Percentiles rank a stretch among this genome's conserved stretches.
phyloP scores from a whole-genome alignment of 53 echinoderm and acorn worm genomes.

The Apostichopus leukothele region DNA sequence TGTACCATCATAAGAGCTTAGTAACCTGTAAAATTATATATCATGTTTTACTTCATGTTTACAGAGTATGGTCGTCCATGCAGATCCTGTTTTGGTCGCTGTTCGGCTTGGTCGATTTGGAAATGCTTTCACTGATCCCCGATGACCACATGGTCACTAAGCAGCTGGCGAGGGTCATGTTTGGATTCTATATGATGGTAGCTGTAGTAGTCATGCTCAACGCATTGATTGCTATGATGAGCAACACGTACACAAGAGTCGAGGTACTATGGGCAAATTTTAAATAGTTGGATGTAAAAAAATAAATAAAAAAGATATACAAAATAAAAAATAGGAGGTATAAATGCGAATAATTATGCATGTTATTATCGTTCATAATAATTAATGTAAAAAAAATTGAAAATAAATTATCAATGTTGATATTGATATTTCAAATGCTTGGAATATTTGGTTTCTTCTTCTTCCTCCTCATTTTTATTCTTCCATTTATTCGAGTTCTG shows the following conservation, averaged over 20 bases:
- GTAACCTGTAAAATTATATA: no score
- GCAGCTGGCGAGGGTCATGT: conserved; percentile 75
- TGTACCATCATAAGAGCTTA: not conserved
- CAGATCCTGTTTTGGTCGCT: conserved; percentile 91
- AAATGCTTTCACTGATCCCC: conserved; percentile 59
- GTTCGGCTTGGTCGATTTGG: conserved; percentile 76
- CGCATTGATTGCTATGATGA: conserved; percentile 97
- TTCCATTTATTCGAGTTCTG: no score
- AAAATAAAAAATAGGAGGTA: not conserved
- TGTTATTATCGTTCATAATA: no score
- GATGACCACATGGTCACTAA: conserved; percentile 79
- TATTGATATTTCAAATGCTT: no score
- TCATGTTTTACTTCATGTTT: not conserved
- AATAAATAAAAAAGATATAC: not conserved
- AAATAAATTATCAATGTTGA: no score
- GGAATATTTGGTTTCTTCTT: no score
- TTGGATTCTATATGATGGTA: conserved; percentile 83
- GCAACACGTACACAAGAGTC: conserved; percentile 91
- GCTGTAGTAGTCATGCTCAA: conserved; percentile 98
- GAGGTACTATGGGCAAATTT: conserved; percentile 54
- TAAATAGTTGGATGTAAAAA: not conserved
- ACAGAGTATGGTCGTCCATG: conserved; percentile 84
- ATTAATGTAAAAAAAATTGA: no score
- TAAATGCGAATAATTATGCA: no score
- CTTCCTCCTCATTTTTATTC: no score